Evolutionary conservation across 2,113 vertebrate genomes (phyloP).

Genomic region (Callipepla californica): DNA sequence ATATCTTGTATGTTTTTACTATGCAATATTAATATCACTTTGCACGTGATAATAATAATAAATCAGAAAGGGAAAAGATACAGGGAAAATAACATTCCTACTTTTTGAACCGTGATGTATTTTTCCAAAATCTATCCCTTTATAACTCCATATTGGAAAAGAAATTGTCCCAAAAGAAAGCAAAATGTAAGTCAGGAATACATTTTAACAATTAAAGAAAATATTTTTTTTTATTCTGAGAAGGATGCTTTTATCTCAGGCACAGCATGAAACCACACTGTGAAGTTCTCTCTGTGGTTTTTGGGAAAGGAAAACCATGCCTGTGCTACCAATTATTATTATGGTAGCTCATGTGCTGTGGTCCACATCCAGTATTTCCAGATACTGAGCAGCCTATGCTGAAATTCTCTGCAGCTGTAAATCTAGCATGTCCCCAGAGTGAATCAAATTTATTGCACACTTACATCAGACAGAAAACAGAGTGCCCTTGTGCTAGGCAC

Average conservation of each 20-base stretch:
- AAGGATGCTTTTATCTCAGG: neutral
- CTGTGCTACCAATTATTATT: conserved; percentile 1
- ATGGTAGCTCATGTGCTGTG: neutral
- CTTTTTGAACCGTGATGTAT: neutral
- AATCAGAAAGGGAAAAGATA: neutral
- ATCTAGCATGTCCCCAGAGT: neutral
- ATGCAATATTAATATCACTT: neutral
- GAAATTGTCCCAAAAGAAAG: neutral
- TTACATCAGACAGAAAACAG: neutral
- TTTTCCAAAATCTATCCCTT: neutral
- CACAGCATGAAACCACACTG: neutral
- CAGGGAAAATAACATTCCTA: neutral
- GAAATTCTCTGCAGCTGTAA: neutral
- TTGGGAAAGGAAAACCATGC: conserved; percentile 7
- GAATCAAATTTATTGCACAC: neutral
- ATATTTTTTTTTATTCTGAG: neutral
- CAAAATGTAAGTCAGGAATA: neutral
- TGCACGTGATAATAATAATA: neutral
- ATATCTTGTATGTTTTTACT: neutral
- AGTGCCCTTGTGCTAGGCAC: neutral
- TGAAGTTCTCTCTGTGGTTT: neutral
- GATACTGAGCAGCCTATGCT: neutral
- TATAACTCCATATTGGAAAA: neutral
- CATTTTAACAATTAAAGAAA: neutral
- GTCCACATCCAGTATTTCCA: neutral